Conservation (phyloP, 2,113 vertebrate genomes). For the Gymnocephalus cernua region DNA sequence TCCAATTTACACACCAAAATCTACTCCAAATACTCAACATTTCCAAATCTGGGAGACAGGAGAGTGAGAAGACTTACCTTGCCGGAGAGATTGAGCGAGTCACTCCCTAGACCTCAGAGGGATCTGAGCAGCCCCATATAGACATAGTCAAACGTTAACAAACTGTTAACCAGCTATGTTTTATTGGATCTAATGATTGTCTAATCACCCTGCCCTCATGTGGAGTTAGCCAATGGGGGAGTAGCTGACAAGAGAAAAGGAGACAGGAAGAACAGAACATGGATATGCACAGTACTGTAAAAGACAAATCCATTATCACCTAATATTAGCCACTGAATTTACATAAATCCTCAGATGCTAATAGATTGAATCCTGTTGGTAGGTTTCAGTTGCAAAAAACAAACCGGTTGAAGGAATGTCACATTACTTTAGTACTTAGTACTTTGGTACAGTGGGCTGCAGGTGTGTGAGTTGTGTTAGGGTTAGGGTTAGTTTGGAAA, state of each 20-base stretch:
- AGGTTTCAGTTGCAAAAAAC: neutral
- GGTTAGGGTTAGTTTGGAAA: neutral
- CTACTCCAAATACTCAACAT: neutral
- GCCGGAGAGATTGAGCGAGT: conserved; percentile 49
- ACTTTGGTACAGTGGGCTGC: neutral
- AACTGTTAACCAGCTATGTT: conserved; percentile 70
- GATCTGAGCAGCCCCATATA: conserved; percentile 50
- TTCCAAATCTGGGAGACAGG: neutral
- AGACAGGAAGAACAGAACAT: conserved; percentile 54
- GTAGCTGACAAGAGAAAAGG: conserved; percentile 14
- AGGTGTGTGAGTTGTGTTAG: neutral
- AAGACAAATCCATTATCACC: neutral
- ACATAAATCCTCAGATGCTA: neutral
- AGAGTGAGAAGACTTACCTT: conserved; percentile 69
- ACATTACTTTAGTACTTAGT: no score
- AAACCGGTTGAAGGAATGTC: neutral
- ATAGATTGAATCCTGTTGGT: neutral
- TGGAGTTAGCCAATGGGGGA: conserved; percentile 54
- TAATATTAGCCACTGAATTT: conserved; percentile 1
- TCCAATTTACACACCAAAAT: neutral
- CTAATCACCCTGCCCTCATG: conserved; percentile 73
- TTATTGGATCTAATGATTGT: conserved; percentile 87
- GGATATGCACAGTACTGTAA: conserved; percentile 5
- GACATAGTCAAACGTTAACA: conserved; percentile 83
- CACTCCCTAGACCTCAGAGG: conserved; percentile 50